These are phyloP conservation scores for Laticauda colubrina DNA, from an alignment of 2,113 vertebrate genomes.

Conservation along the genomic window DNA sequence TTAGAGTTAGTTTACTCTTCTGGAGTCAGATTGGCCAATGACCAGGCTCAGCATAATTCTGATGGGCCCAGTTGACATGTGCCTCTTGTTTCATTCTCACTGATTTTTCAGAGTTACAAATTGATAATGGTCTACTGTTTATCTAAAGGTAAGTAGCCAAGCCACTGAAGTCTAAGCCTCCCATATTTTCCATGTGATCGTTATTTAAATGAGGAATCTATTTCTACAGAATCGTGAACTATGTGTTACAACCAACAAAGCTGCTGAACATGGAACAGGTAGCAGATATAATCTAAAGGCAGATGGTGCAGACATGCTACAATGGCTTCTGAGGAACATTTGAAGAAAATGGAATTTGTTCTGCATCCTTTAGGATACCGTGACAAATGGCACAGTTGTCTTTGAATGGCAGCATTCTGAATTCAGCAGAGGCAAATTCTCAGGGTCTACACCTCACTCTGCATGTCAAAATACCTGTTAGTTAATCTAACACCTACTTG, in stretches of 20 bases:
- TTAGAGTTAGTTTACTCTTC: neutral
- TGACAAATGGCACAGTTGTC: neutral
- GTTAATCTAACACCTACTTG: neutral
- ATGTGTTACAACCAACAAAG: neutral
- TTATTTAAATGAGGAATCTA: neutral
- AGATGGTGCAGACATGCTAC: neutral
- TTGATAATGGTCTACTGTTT: neutral
- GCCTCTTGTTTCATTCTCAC: neutral
- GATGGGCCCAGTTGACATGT: neutral
- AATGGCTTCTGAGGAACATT: neutral
- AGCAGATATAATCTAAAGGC: neutral
- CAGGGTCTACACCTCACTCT: neutral
- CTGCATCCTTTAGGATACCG: neutral
- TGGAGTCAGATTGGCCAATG: neutral
- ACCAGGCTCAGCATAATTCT: neutral
- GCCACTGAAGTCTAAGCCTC: neutral
- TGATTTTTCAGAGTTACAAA: neutral
- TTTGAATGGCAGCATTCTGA: neutral
- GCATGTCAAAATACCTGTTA: slow-evolving; percentile 3
- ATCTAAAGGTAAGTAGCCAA: neutral
- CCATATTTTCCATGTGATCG: neutral
- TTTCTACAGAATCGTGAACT: neutral
- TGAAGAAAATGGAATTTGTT: neutral
- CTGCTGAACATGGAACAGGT: neutral
- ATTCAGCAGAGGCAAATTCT: neutral